Percentiles rank a stretch among this genome's conserved stretches.
Conservation (phyloP, 2,888 invertebrate genomes). For the Diploptera punctata region DNA sequence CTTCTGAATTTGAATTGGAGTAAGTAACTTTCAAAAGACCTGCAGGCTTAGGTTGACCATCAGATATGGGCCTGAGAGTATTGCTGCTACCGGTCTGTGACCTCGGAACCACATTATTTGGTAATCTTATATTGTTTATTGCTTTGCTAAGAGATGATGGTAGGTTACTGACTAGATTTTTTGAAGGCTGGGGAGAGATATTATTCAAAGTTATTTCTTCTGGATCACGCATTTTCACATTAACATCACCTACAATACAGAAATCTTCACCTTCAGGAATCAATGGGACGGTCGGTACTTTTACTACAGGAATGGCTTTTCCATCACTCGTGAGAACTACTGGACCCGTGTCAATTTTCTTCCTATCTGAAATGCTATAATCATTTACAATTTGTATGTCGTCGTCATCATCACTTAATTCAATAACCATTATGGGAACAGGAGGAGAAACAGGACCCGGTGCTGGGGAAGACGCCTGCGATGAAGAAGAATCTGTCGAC, state of each 20-base stretch:
- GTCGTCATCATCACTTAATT: background rate
- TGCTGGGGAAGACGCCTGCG: too few species aligned
- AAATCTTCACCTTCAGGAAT: background rate
- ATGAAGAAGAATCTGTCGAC: too few species aligned
- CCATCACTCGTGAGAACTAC: background rate
- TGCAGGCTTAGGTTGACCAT: too few species aligned
- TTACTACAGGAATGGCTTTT: background rate
- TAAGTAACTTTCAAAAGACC: too few species aligned
- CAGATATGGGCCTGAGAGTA: too few species aligned
- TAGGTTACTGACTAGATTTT: background rate
- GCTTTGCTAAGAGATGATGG: too few species aligned
- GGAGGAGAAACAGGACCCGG: background rate
- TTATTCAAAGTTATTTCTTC: too few species aligned
- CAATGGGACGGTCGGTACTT: background rate
- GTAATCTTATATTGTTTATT: too few species aligned
- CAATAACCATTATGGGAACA: background rate
- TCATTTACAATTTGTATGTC: background rate
- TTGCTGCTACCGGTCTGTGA: too few species aligned
- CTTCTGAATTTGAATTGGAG: too few species aligned
- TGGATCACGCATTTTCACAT: background rate
- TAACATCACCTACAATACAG: conserved; percentile 2
- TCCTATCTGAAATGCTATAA: conserved; percentile 3
- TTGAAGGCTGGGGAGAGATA: background rate
- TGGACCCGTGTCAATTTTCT: background rate
- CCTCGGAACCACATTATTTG: too few species aligned